Conservation (phyloP, 2,113 vertebrate genomes). For the Phalacrocorax pelagicus region DNA sequence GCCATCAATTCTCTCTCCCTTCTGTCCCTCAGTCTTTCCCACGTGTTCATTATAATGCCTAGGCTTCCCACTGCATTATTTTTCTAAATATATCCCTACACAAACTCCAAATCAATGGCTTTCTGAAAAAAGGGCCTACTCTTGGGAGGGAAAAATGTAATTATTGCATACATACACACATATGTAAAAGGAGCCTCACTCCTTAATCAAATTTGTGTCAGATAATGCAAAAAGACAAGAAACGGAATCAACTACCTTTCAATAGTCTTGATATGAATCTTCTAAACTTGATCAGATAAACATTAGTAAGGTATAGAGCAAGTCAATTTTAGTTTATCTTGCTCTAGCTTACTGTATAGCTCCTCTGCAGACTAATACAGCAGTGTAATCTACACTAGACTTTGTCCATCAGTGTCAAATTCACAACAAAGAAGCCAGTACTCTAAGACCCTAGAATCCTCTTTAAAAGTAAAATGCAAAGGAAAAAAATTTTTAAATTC, state of each 20-base stretch:
- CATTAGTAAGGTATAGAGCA: background rate
- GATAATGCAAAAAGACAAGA: background rate
- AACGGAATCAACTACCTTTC: background rate
- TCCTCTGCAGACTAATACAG: background rate
- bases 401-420: background rate
- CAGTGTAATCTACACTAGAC: background rate
- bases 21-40: slow-evolving; percentile 56
- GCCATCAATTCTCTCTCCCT: slow-evolving; percentile 62
- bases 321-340: background rate
- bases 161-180: background rate
- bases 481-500: background rate
- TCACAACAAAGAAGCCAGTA: background rate
- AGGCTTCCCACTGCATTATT: background rate
- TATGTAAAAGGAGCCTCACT: background rate
- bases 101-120: background rate
- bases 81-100: background rate
- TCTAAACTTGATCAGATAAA: background rate
- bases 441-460: background rate
- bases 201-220: background rate
- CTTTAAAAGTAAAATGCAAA: background rate
- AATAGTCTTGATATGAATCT: background rate
- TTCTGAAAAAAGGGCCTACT: background rate
- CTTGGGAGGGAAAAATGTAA: background rate
- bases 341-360: background rate
- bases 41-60: background rate